Conservation (phyloP, 2,888 invertebrate species). For the Gandaritis pyraliata region DNA sequence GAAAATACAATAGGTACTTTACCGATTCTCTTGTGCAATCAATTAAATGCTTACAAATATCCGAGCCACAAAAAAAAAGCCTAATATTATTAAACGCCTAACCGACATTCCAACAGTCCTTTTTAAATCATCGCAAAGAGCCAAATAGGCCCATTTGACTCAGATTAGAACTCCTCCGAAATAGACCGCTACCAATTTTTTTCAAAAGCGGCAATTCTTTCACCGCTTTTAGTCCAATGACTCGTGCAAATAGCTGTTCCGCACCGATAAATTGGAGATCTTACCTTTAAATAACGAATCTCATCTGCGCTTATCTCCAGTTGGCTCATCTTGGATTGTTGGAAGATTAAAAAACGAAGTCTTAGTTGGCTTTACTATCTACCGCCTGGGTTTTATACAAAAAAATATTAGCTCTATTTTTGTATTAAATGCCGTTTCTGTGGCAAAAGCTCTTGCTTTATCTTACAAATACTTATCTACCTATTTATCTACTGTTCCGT, state of each 20-base stretch:
- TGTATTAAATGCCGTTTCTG: too few relatives aligned
- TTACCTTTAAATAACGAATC: slow-evolving; percentile 39
- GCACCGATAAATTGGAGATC: slow-evolving; percentile 41
- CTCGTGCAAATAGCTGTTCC: slow-evolving; percentile 41
- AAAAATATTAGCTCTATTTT: background rate
- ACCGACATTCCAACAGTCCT: slow-evolving; percentile 18
- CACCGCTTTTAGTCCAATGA: slow-evolving; percentile 41
- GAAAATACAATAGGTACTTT: background rate
- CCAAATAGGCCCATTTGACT: slow-evolving; percentile 30
- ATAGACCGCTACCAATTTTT: slow-evolving; percentile 38
- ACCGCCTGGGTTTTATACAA: background rate
- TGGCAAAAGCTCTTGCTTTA: too few relatives aligned
- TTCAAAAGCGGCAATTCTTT: slow-evolving; percentile 31
- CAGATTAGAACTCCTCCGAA: slow-evolving; percentile 33
- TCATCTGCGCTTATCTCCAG: slow-evolving; percentile 37
- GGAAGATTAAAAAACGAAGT: slow-evolving; percentile 2
- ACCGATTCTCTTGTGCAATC: background rate
- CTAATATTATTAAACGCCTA: slow-evolving; percentile 4
- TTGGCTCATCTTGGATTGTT: slow-evolving; percentile 30
- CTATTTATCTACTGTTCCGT: too few relatives aligned
- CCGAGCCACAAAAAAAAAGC: background rate
- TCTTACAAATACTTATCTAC: too few relatives aligned
- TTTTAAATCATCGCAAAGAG: slow-evolving; percentile 23
- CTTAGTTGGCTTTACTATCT: background rate
- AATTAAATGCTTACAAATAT: background rate